Conservation (phyloP, 1,140 invertebrate species). For the Musca domestica region DNA sequence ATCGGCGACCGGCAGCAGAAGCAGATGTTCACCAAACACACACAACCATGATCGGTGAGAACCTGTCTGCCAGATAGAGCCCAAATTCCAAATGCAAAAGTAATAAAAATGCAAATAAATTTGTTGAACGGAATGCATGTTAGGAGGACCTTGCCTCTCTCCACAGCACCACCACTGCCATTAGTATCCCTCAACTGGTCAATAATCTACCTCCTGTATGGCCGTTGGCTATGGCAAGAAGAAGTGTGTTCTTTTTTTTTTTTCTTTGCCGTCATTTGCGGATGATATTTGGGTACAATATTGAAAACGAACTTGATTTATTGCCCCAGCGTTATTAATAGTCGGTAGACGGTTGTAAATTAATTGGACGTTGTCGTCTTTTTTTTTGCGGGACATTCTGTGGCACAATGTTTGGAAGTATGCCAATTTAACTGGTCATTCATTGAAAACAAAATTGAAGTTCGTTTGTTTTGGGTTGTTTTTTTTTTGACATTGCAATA, state of each 20-base stretch:
- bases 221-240: background rate
- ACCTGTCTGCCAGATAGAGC: background rate
- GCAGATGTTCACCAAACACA: constrained; percentile 7
- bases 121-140: background rate
- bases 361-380: background rate
- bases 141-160: background rate
- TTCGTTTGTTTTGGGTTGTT: background rate
- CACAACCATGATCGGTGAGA: background rate
- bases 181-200: background rate
- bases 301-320: constrained; percentile 17
- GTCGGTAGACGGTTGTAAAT: constrained; percentile 12
- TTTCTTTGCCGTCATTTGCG: background rate
- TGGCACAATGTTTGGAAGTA: too few relatives aligned
- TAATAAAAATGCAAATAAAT: constrained; percentile 18
- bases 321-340: background rate
- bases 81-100: constrained; percentile 1
- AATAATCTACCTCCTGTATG: background rate
- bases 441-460: background rate
- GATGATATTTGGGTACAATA: background rate
- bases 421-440: too few relatives aligned
- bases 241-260: background rate
- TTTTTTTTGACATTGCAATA: background rate
- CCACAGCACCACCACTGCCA: background rate
- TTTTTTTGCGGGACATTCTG: too few relatives aligned
- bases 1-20: background rate